Conservation (phyloP, 2,113 vertebrate genomes). For the Corapipo altera region DNA sequence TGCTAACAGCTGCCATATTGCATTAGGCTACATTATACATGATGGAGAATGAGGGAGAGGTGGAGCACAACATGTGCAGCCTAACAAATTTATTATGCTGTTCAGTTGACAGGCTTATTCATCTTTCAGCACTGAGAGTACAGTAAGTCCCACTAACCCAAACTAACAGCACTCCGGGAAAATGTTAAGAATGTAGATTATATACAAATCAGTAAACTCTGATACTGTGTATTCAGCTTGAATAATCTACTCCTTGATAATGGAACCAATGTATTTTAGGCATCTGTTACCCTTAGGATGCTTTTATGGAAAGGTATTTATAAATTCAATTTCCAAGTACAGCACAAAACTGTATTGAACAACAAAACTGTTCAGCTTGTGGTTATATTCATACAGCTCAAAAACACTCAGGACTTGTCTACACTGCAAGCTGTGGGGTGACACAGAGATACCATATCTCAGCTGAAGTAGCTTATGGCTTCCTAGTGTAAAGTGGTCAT, state of each 20-base stretch:
- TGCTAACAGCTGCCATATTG: slow-evolving; percentile 62
- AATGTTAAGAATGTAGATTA: slow-evolving; percentile 51
- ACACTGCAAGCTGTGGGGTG: not conserved
- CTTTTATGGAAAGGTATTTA: slow-evolving; percentile 12
- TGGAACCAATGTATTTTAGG: not conserved
- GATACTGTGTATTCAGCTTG: slow-evolving; percentile 31
- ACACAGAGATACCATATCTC: not conserved
- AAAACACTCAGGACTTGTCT: not conserved
- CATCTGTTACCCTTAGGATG: slow-evolving; percentile 5
- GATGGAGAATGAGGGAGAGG: slow-evolving; percentile 32
- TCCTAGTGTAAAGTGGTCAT: not conserved
- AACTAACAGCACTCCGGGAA: slow-evolving; percentile 55
- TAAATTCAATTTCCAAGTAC: not conserved
- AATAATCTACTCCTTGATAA: slow-evolving; percentile 45
- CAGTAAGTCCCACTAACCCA: slow-evolving; percentile 53
- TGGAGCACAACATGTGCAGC: slow-evolving; percentile 18
- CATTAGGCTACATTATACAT: slow-evolving; percentile 25
- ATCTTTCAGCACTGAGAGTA: slow-evolving; percentile 42
- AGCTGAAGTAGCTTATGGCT: not conserved
- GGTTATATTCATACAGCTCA: not conserved
- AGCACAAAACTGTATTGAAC: not conserved
- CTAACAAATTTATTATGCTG: slow-evolving; percentile 63
- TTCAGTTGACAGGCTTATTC: slow-evolving; percentile 37
- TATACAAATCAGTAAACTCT: slow-evolving; percentile 35
- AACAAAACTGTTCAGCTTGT: not conserved